phyloP scores from a whole-genome alignment of 1,140 invertebrate species.

The Lepidostoma basale region DNA sequence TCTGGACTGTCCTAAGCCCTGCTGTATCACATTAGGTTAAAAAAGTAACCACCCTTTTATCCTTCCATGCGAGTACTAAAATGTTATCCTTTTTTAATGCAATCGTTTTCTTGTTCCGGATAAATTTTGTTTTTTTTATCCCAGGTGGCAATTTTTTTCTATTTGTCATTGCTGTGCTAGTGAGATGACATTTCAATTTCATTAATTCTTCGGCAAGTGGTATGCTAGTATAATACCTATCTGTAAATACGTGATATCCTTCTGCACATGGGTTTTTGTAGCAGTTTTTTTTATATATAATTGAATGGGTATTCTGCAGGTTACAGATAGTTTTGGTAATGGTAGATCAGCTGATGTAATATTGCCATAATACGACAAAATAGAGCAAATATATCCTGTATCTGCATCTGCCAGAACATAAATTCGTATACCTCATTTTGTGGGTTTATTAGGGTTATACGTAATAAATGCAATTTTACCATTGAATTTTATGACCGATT shows the following conservation, averaged over 20 bases:
- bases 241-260: neutral
- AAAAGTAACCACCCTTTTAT: too few species aligned
- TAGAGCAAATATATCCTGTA: too few species aligned
- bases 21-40: too few species aligned
- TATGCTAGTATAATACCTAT: neutral
- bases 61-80: too few species aligned
- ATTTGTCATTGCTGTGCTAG: neutral
- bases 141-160: neutral
- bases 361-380: neutral
- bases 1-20: too few species aligned
- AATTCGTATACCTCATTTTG: too few species aligned
- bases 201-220: neutral
- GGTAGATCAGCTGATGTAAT: neutral
- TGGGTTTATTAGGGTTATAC: too few species aligned
- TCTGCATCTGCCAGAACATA: too few species aligned
- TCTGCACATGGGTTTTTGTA: neutral
- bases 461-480: too few species aligned
- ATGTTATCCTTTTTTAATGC: too few species aligned
- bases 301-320: neutral
- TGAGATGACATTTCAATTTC: neutral
- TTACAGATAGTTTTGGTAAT: neutral
- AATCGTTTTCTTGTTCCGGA: neutral
- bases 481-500: too few species aligned
- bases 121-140: neutral
- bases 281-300: neutral